Evolutionary conservation across 2,113 vertebrate species (phyloP), one percentile per base, ranked within the genome.

Genomic region (Machaerirhynchus nigripectus): DNA sequence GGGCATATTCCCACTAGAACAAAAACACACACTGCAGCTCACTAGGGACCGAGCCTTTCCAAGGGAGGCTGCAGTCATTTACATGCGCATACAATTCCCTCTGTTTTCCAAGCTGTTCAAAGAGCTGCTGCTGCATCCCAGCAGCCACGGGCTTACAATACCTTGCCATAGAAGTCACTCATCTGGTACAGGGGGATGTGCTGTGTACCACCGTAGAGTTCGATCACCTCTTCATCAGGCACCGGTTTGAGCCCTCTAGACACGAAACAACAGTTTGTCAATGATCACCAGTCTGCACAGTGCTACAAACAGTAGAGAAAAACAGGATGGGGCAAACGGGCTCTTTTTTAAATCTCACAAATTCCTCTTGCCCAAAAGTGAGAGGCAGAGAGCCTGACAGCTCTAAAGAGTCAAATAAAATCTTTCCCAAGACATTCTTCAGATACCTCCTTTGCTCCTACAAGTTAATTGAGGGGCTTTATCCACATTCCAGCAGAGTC

Each of bases 81-180:
- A 92, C 68, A 81, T 42, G 68, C 21, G 60, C 61, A 53, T 6
- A 68, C 23, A 87, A 46, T 64, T 83, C 71, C 42, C 35, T 86
- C 50, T n/a, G 53, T 67, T 84, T 60, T 81, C 64, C 64, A 46
- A 53, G 73, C 68, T 57, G 40, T 39, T 55, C 47, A 19, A 61
- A 60, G 56, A 75, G 86, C 68, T 89, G 40, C 59, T 86, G 42
- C 65, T 31, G 60, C n/a, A 47, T 8, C 24, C 42, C 6, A 69
- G 61, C 86, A 61, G 84, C 63, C 67, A 73, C 85, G 44, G 65
- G 37, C 13, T 89, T 78, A 86, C 77, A 40, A 28, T 98, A 98
- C 98, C 98, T 98, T 98, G 97, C 98, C 98, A 12, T 98, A 98
- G 97, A 98, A 98, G 89, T 98, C 98, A 30, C 98, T 98, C 98